Base-by-base conservation (phyloP, 2,797 vertebrate genomes). In the Enteromius argenteus region DNA sequence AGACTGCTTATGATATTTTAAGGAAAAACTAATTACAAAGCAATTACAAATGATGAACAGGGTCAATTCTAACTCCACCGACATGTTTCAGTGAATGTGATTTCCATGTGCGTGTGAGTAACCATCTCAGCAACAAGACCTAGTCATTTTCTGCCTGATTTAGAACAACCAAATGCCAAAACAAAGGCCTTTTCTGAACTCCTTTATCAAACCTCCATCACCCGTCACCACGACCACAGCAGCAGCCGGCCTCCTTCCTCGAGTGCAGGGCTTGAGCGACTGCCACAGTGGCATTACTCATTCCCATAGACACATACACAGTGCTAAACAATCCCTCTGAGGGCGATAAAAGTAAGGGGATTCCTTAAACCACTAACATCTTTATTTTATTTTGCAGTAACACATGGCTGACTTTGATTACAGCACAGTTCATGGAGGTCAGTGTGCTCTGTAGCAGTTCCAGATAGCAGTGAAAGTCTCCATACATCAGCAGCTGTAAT, bases 401-500 rank as follows among this genome's bases (percentile, higher is more conserved):
- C 39, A 49, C 42, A 67, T 51, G 64, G 76, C 49, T 64, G 74
- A 71, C 46, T 56, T 66, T 77, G 66, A 76, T 67, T 80, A 32
- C 17, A 73, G 49, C n/a, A 66, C 4, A 78, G 21, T 35, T 49
- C 44, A 86, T 51, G 19, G 44, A 51, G 32, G n/a, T 37, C 80
- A 64, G 30, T 56, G 19, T 69, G 66, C 72, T 32, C 64, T 78
- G 23, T 37, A 35, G 39, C 83, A 11, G 49, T 84, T 44, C 10
- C 37, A 86, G 80, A 37, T 51, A 84, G 35, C 62, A 80, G 76
- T 88, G 80, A 79, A 75, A 72, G 79, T 74, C 35, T 56, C 81
- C 72, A 67, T 77, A 84, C 76, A 88, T 88, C 81, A 78, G 30
- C 37, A 9, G 4, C 37, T 73, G 30, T 71, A 44, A 82, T 80